Conservation (phyloP, 2,797 vertebrate genomes). For the Sebastes glaucus region DNA sequence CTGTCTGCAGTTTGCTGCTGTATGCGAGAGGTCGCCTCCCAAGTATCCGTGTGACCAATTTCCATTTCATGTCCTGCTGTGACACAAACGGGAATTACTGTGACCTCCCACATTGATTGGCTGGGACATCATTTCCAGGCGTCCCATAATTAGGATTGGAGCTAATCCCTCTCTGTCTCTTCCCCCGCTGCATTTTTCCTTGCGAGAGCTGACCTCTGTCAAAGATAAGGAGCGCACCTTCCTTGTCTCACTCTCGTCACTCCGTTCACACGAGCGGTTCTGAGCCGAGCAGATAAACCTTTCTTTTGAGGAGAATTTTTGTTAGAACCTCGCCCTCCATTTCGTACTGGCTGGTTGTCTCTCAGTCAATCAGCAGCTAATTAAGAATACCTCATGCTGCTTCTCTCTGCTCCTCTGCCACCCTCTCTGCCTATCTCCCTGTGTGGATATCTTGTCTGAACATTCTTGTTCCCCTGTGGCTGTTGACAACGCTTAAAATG, state of each 20-base stretch:
- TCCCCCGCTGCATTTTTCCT: slow-evolving; percentile 68
- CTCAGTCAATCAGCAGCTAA: slow-evolving; percentile 56
- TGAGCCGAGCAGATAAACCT: slow-evolving; percentile 69
- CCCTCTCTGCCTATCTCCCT: not conserved
- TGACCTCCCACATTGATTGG: slow-evolving; percentile 79
- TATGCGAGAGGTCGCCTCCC: slow-evolving; percentile 34
- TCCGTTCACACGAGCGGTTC: slow-evolving; percentile 38
- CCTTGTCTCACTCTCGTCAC: slow-evolving; percentile 48
- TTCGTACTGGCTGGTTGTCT: slow-evolving; percentile 43
- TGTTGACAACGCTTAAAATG: not conserved
- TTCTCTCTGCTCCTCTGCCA: slow-evolving; percentile 12
- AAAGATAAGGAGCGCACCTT: slow-evolving; percentile 78
- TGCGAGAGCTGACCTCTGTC: slow-evolving; percentile 75
- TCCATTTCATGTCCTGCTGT: slow-evolving; percentile 59
- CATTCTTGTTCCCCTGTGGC: slow-evolving; percentile 2
- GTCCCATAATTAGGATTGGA: slow-evolving; percentile 76
- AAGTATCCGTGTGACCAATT: slow-evolving; percentile 58
- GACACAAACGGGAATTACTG: slow-evolving; percentile 66
- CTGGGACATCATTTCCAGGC: slow-evolving; percentile 70
- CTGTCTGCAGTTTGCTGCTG: slow-evolving; percentile 47
- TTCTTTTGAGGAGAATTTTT: slow-evolving; percentile 62
- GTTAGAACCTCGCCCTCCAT: slow-evolving; percentile 36
- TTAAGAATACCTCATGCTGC: slow-evolving; percentile 42
- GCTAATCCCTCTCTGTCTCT: slow-evolving; percentile 76
- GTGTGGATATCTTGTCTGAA: slow-evolving; percentile 25